These are phyloP conservation scores for Istiophorus platypterus DNA, from an alignment of 2,113 vertebrate genomes.

Conservation along the genomic window DNA sequence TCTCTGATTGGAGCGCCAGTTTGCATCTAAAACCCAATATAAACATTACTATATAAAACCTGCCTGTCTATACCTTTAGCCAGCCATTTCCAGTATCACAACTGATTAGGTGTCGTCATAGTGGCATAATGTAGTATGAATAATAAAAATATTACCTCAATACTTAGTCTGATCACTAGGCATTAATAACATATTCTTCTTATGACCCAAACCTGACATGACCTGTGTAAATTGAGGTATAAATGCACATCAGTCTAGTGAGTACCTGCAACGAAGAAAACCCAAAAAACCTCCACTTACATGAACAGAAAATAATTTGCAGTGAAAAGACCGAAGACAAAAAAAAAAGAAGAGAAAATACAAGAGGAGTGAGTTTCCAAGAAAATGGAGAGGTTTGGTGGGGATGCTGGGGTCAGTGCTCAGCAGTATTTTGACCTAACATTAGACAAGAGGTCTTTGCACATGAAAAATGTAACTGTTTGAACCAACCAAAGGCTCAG, in stretches of 20 bases:
- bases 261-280: slow-evolving; percentile 46
- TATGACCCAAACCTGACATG: slow-evolving; percentile 59
- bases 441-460: background rate
- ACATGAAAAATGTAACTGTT: slow-evolving; percentile 17
- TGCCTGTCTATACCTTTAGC: slow-evolving; percentile 21
- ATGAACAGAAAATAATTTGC: slow-evolving; percentile 14
- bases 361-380: background rate
- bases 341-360: background rate
- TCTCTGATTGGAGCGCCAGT: slow-evolving; percentile 48
- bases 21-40: slow-evolving; percentile 62
- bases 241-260: slow-evolving; percentile 58
- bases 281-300: background rate
- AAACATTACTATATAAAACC: slow-evolving; percentile 41
- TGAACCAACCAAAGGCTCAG: slow-evolving; percentile 18
- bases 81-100: slow-evolving; percentile 66
- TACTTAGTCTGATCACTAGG: slow-evolving; percentile 56
- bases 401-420: slow-evolving; percentile 24
- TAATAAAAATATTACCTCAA: slow-evolving; percentile 59
- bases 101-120: slow-evolving; percentile 62
- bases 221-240: slow-evolving; percentile 75
- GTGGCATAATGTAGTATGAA: slow-evolving; percentile 53
- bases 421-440: slow-evolving; percentile 20
- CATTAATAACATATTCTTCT: slow-evolving; percentile 2
- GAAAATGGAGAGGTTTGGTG: background rate
- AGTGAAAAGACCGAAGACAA: slow-evolving; percentile 21